Evolutionary conservation across 2,888 invertebrate species (phyloP).

Genomic region (Lasiommata megera): DNA sequence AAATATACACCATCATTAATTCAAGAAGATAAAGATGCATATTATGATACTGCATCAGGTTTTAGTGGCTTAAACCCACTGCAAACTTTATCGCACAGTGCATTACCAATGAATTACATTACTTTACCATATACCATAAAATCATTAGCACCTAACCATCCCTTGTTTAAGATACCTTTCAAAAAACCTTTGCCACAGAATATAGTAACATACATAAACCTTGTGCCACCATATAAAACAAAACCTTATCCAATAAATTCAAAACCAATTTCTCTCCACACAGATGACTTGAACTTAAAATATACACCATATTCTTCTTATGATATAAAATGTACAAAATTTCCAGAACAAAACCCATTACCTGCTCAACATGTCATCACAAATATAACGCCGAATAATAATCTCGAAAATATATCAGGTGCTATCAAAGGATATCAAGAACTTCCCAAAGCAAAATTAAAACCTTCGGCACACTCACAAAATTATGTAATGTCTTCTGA

Average conservation of each 20-base stretch:
- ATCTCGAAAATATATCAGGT: neutral
- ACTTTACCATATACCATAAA: neutral
- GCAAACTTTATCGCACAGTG: neutral
- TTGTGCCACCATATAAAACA: neutral
- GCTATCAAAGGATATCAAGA: neutral
- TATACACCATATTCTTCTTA: neutral
- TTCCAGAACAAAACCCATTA: too few species aligned
- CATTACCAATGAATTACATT: neutral
- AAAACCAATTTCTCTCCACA: too few species aligned
- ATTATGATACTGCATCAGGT: neutral
- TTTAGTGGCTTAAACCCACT: neutral
- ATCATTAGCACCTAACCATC: neutral
- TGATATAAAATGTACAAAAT: too few species aligned
- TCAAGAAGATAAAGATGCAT: neutral
- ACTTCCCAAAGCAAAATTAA: neutral
- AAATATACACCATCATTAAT: neutral
- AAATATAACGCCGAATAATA: neutral
- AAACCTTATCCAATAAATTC: neutral
- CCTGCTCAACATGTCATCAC: neutral
- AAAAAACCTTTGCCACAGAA: neutral
- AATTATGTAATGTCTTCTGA: neutral
- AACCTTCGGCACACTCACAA: neutral
- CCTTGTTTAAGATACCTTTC: neutral
- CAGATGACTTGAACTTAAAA: too few species aligned
- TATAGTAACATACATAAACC: neutral